Evolutionary conservation across 2,113 vertebrate species (phyloP), one percentile per base, ranked within the genome.

Genomic region (Sebastes fasciatus): DNA sequence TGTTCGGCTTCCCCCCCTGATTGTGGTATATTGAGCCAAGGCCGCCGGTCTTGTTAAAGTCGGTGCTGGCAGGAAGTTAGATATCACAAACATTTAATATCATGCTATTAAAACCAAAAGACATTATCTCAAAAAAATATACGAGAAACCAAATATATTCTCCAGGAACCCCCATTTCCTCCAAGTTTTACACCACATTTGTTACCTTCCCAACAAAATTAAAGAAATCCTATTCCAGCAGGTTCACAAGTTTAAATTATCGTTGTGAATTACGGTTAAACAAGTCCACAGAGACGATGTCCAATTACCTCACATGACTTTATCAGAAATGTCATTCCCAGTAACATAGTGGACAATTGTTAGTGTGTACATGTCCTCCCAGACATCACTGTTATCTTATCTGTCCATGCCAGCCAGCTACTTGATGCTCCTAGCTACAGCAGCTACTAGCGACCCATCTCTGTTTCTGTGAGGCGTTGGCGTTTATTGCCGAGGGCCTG

Each of bases 401-500:
- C 93, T 85, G 52, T 46, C 52, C 73, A 61, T 86, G 88, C 86
- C 94, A 94, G 93, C 86, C 84, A 57, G 69, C 70, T 57, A 66
- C 67, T 80, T 58, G 43, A 82, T 79, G 87, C 81, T 68, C 46
- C 40, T 40, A 51, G 78, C 82, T 70, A 61, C 73, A 85, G 79
- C 76, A 66, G 80, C 70, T 63, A 77, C 67, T 4, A 63, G 84
- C 61, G 71, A 81, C 85, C 81, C 70, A 40, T 77, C 69, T 83
- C 80, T 62, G 70, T 67, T 77, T 83, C 85, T 88, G 85, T 74
- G 89, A 91, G 88, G 52, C 63, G 21, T 79, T 86, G 89, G 83
- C 82, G 76, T 93, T 94, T 93, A 94, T 92, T 87, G 82, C 89
- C 46, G 60, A 77, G 79, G 82, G 88, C 76, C 91, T 88, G 84